Conservation (phyloP, 2,797 vertebrate species). For the Rhyacichthys aspro region DNA sequence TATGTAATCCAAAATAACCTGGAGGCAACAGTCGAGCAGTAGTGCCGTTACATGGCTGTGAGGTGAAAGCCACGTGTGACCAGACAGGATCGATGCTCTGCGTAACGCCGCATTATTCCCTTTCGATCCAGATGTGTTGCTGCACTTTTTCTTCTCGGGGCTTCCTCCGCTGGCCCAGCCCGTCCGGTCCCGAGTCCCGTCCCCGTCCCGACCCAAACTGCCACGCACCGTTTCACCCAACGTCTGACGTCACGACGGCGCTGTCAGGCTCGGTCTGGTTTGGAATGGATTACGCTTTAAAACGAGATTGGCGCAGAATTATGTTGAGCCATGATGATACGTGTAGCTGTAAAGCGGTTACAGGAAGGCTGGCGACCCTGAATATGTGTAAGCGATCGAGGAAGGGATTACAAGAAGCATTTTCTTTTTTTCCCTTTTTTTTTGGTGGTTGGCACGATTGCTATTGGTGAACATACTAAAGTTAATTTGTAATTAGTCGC, state of each 20-base stretch:
- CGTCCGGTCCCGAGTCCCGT: slow-evolving; percentile 16
- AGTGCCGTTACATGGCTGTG: not conserved
- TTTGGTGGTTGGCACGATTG: too few species aligned
- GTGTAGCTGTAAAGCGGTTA: not conserved
- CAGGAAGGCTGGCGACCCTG: not conserved
- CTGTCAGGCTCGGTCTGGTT: slow-evolving; percentile 37
- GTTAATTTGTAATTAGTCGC: too few species aligned
- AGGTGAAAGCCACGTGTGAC: not conserved
- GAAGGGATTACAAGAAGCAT: too few species aligned
- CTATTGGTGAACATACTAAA: too few species aligned
- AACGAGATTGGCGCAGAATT: slow-evolving; percentile 17
- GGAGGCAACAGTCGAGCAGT: not conserved
- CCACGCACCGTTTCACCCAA: slow-evolving; percentile 71
- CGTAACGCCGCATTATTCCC: slow-evolving; percentile 41
- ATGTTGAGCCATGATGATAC: not conserved
- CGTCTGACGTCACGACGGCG: slow-evolving; percentile 70
- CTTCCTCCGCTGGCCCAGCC: slow-evolving; percentile 14
- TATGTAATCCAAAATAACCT: not conserved
- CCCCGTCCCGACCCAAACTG: slow-evolving; percentile 38
- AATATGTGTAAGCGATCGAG: not conserved
- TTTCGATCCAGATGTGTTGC: slow-evolving; percentile 47
- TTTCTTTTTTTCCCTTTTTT: too few species aligned
- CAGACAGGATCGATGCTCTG: not conserved
- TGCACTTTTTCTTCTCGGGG: slow-evolving; percentile 1
- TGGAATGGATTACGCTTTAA: slow-evolving; percentile 35